phyloP scores from a whole-genome alignment of 2,888 invertebrate species.

The Phytoseiulus persimilis region DNA sequence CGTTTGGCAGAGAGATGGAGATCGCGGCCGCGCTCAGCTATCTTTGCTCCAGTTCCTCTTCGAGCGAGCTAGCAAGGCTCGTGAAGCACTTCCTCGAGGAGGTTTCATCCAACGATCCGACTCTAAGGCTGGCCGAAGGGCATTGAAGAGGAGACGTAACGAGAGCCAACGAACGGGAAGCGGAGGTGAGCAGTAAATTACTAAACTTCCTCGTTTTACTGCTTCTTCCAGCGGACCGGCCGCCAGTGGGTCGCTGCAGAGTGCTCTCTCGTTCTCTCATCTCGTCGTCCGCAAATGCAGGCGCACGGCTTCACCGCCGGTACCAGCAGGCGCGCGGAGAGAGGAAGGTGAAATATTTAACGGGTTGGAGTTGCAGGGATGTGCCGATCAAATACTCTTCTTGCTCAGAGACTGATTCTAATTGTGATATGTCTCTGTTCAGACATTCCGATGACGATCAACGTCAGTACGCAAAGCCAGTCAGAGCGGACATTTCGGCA shows the following conservation, averaged over 20 bases:
- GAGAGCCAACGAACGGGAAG: not conserved
- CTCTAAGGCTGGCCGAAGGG: not conserved
- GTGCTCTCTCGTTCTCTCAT: conserved; percentile 7
- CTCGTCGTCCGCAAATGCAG: conserved; percentile 9
- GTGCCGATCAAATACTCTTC: not conserved
- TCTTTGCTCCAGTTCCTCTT: not conserved
- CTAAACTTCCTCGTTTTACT: conserved; percentile 24
- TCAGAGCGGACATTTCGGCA: no score
- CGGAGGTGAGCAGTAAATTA: conserved; percentile 25
- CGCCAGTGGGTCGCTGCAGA: not conserved
- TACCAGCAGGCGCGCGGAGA: not conserved
- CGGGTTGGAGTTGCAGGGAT: not conserved
- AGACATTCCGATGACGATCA: not conserved
- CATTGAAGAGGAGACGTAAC: not conserved
- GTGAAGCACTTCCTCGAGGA: not conserved
- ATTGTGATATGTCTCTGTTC: not conserved
- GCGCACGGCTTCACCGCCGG: not conserved
- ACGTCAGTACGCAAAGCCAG: no score
- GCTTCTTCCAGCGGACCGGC: not conserved
- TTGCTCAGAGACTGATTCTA: not conserved
- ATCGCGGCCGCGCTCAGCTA: no score
- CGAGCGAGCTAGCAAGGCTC: not conserved
- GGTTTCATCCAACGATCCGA: not conserved
- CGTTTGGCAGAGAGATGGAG: no score
- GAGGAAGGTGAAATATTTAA: conserved; percentile 27